These are phyloP conservation scores for Stegana nigrithorax DNA, from an alignment of 2,888 invertebrate species.

Conservation along the genomic window DNA sequence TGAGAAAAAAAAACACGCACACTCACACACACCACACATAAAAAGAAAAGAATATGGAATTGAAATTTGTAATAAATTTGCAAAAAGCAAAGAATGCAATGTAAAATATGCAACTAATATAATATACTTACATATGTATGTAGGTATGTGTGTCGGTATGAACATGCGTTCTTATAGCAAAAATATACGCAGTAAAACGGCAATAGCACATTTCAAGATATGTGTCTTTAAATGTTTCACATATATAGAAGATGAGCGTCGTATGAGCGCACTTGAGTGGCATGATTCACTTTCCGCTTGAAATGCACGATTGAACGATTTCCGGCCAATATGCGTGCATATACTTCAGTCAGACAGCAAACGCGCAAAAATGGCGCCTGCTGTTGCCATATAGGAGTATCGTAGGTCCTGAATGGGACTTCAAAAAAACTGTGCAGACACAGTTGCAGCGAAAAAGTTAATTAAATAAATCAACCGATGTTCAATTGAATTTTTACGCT, in stretches of 20 bases:
- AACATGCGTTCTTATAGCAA: too few relatives aligned
- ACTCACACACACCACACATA: background rate
- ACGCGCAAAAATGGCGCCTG: background rate
- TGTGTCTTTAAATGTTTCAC: too few relatives aligned
- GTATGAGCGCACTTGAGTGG: too few relatives aligned
- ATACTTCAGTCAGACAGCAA: background rate
- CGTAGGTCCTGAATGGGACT: too few relatives aligned
- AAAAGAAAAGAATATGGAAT: background rate
- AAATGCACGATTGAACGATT: slow-evolving; percentile 5
- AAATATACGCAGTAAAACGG: too few relatives aligned
- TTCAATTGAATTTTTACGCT: slow-evolving; percentile 55
- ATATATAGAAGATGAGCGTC: too few relatives aligned
- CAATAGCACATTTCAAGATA: too few relatives aligned
- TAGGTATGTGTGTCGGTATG: too few relatives aligned
- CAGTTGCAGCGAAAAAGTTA: slow-evolving; percentile 43
- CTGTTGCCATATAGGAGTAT: background rate
- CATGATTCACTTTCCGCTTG: slow-evolving; percentile 8
- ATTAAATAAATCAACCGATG: slow-evolving; percentile 58
- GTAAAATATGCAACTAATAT: too few relatives aligned
- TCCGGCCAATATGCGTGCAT: slow-evolving; percentile 4
- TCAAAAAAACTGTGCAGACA: too few relatives aligned
- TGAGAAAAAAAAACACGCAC: too few relatives aligned
- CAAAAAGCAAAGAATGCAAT: slow-evolving; percentile 4
- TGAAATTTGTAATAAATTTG: slow-evolving; percentile 11
- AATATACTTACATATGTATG: too few relatives aligned